Evolutionary conservation across 2,888 invertebrate genomes (phyloP).

Genomic region (Helleia helle): DNA sequence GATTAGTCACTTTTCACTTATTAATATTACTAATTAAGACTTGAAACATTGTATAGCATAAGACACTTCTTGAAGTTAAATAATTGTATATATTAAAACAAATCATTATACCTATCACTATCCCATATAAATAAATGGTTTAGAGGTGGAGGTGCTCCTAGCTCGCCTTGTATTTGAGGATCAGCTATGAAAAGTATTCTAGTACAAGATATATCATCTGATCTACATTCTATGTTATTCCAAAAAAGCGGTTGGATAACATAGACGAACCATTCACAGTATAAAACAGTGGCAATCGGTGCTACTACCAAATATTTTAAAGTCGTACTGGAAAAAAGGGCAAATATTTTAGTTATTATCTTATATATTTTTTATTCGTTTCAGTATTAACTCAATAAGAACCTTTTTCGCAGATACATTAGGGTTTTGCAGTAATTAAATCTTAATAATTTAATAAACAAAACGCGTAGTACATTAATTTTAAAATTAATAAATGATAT

Average conservation of each 20-base stretch:
- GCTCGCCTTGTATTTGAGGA: constrained; percentile 92
- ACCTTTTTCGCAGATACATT: constrained; percentile 46
- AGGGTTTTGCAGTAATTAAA: neutral
- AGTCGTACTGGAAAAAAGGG: constrained; percentile 32
- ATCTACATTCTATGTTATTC: constrained; percentile 57
- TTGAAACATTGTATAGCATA: too few species aligned
- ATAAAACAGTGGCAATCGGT: constrained; percentile 43
- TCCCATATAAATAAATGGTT: constrained; percentile 88
- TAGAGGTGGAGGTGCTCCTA: constrained; percentile 78
- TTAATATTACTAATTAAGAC: too few species aligned
- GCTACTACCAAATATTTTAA: constrained; percentile 43
- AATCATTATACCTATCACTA: constrained; percentile 88
- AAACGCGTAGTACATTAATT: neutral
- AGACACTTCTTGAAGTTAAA: too few species aligned
- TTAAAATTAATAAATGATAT: neutral
- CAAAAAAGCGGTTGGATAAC: constrained; percentile 48
- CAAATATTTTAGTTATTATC: constrained; percentile 1
- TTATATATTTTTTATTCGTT: neutral
- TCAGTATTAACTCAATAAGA: neutral
- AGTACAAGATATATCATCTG: constrained; percentile 64
- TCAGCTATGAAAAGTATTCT: constrained; percentile 87
- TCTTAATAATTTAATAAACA: neutral
- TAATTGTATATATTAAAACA: too few species aligned
- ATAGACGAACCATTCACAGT: constrained; percentile 75
- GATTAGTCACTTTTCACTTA: too few species aligned